phyloP scores from a whole-genome alignment of 2,888 invertebrate genomes.

The Lathronympha strigana region DNA sequence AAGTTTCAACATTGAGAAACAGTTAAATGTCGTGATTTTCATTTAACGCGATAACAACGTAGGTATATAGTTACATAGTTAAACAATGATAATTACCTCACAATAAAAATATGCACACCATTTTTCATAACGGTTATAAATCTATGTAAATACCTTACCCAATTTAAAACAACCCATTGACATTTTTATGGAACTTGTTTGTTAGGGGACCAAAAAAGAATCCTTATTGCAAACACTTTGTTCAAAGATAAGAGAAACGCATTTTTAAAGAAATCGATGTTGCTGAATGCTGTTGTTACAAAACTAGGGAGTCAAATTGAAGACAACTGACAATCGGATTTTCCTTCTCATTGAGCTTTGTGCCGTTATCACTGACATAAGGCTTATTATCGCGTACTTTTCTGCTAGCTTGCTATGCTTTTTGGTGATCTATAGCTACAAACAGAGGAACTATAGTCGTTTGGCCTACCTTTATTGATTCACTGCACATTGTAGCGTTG shows the following conservation, averaged over 20 bases:
- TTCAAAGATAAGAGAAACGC: not conserved
- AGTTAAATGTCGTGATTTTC: no score
- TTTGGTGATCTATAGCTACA: not conserved
- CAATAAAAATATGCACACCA: no score
- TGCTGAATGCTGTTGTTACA: slow-evolving; percentile 5
- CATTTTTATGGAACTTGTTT: not conserved
- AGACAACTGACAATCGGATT: slow-evolving; percentile 31
- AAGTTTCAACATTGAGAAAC: no score
- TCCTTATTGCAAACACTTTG: not conserved
- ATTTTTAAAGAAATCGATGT: not conserved
- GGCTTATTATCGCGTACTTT: slow-evolving; percentile 1
- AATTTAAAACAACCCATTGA: not conserved
- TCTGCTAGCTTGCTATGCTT: not conserved
- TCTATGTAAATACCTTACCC: no score
- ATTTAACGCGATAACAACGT: no score
- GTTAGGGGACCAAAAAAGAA: not conserved
- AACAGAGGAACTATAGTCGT: not conserved
- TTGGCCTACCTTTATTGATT: slow-evolving; percentile 63
- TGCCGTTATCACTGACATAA: not conserved
- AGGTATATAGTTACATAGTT: no score
- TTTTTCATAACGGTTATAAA: no score
- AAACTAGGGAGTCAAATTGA: slow-evolving; percentile 11
- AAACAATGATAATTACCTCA: no score
- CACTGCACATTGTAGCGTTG: slow-evolving; percentile 65
- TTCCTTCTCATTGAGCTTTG: slow-evolving; percentile 12